phyloP scores from a whole-genome alignment of 2,888 invertebrate species.

The Sphaeridia pumilis region DNA sequence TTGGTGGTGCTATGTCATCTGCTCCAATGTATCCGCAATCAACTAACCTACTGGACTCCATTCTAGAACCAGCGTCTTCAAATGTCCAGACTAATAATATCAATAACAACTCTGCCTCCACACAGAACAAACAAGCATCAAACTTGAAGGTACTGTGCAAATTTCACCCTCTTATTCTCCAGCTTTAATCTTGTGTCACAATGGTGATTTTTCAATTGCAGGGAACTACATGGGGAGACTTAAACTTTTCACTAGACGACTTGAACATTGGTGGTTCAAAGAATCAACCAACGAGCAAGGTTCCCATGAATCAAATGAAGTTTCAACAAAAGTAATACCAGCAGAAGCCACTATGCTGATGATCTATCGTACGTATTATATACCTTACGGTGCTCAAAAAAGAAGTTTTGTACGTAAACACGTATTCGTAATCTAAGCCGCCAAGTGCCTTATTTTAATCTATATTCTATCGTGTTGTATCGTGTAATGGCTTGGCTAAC shows the following conservation, averaged over 20 bases:
- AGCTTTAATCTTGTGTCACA: no score
- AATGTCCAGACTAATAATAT: conserved; percentile 31
- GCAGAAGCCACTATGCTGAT: background rate
- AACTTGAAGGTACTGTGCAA: conserved; percentile 32
- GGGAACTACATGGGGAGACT: conserved; percentile 36
- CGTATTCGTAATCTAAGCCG: background rate
- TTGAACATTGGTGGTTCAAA: conserved; percentile 20
- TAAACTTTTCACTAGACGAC: conserved; percentile 33
- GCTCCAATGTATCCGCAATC: conserved; percentile 16
- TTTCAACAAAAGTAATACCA: conserved; percentile 11
- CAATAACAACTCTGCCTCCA: conserved; percentile 26
- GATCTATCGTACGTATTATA: no score
- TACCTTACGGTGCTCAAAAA: conserved; percentile 1
- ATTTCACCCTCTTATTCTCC: no score
- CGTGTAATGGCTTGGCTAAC: no score
- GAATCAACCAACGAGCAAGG: conserved; percentile 20
- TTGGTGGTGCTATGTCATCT: conserved; percentile 3
- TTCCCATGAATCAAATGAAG: conserved; percentile 33
- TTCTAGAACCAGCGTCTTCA: conserved; percentile 16
- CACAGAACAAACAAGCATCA: conserved; percentile 8
- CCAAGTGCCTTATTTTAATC: conserved; percentile 1
- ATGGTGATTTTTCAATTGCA: conserved; percentile 13
- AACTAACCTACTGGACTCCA: conserved; percentile 5
- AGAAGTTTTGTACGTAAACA: background rate
- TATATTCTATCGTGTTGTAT: no score